Percentiles rank a stretch among this genome's conserved stretches.
phyloP scores from a whole-genome alignment of 2,797 vertebrate species.

The Ptychobarbus kaznakovi region DNA sequence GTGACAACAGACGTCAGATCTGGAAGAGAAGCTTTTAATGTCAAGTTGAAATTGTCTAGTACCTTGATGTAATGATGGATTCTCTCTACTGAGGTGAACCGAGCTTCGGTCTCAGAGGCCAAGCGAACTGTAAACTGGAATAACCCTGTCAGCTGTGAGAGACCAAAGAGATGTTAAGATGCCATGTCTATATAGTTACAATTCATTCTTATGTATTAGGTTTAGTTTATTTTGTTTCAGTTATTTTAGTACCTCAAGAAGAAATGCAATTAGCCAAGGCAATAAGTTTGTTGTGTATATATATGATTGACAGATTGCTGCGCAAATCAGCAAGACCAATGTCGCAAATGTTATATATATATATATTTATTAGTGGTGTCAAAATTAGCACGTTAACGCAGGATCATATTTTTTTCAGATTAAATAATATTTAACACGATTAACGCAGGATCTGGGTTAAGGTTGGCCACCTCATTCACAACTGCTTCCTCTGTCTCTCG shows the following conservation, averaged over 20 bases:
- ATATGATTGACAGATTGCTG: slow-evolving; percentile 91
- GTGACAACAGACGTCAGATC: not conserved
- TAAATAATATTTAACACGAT: no score
- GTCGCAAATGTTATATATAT: slow-evolving; percentile 80
- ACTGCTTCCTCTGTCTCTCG: no score
- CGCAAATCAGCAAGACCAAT: slow-evolving; percentile 92
- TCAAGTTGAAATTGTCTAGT: slow-evolving; percentile 28
- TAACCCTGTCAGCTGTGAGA: slow-evolving; percentile 85
- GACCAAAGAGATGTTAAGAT: slow-evolving; percentile 6
- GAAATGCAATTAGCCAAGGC: not conserved
- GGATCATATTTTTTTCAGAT: no score
- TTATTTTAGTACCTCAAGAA: not conserved
- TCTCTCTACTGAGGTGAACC: slow-evolving; percentile 92
- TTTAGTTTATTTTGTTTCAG: not conserved
- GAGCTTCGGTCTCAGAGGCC: slow-evolving; percentile 92
- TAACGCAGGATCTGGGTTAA: no score
- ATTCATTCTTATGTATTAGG: no score
- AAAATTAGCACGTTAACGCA: no score
- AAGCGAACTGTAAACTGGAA: slow-evolving; percentile 95
- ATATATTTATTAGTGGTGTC: no score
- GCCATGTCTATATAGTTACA: not conserved
- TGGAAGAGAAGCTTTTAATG: not conserved
- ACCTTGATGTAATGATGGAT: slow-evolving; percentile 94
- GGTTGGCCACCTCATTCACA: no score
- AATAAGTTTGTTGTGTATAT: no score